These are phyloP conservation scores for Anseranas semipalmata DNA, from an alignment of 2,113 vertebrate species.

Conservation along the genomic window DNA sequence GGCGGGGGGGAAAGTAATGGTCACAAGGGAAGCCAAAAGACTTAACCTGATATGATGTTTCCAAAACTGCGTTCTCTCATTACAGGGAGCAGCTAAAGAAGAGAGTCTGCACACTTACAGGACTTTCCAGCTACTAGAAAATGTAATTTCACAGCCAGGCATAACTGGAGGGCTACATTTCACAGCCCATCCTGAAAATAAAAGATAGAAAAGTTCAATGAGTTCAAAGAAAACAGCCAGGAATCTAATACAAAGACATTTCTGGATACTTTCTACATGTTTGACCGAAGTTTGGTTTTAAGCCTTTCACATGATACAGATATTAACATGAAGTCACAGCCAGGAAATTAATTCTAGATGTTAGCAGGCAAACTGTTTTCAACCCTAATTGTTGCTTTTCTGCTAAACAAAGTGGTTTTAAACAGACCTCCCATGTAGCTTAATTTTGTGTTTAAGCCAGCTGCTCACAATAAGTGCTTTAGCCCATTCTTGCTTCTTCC, in stretches of 20 bases:
- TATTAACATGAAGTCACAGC: background rate
- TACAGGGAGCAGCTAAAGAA: background rate
- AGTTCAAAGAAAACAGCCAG: background rate
- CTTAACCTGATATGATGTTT: background rate
- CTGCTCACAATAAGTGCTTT: background rate
- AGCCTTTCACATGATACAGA: background rate
- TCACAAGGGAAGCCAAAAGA: background rate
- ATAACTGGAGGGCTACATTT: background rate
- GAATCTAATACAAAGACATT: background rate
- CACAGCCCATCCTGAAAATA: background rate
- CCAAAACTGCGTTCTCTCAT: background rate
- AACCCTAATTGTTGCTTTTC: background rate
- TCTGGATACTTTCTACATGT: background rate
- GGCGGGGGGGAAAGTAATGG: background rate
- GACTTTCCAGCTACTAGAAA: background rate
- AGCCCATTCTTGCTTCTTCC: background rate
- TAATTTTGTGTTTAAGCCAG: background rate
- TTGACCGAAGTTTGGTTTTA: background rate
- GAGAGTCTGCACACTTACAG: background rate
- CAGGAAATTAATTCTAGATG: background rate
- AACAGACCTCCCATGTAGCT: background rate
- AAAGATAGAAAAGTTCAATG: background rate
- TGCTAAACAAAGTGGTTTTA: background rate
- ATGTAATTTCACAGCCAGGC: background rate
- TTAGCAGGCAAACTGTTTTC: background rate